Percentiles rank a stretch among this genome's conserved stretches.
Conservation (phyloP, 2,797 vertebrate genomes). For the Delichon dasypus region DNA sequence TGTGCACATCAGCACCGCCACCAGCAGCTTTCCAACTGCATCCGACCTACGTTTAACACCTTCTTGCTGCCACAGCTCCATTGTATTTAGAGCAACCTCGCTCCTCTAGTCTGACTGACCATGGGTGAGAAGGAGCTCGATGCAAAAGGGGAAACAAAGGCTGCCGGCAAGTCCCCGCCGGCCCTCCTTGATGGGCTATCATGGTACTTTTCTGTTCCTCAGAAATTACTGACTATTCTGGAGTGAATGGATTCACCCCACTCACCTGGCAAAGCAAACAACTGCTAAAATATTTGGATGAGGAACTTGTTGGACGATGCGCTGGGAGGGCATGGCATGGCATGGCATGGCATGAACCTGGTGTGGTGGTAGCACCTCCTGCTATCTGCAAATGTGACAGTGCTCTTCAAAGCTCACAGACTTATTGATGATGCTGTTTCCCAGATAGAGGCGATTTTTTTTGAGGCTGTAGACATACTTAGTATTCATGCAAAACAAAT, state of each 20-base stretch:
- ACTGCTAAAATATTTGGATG: background rate
- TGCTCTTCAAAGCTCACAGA: background rate
- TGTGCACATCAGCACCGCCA: background rate
- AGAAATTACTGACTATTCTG: background rate
- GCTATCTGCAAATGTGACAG: background rate
- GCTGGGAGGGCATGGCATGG: background rate
- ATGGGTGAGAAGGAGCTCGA: background rate
- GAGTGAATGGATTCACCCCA: background rate
- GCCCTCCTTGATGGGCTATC: background rate
- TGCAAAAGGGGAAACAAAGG: background rate
- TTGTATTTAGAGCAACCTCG: conserved; percentile 29
- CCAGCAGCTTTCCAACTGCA: conserved; percentile 57
- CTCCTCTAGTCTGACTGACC: background rate
- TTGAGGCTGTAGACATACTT: background rate
- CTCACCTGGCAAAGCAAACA: background rate
- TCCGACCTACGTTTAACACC: conserved; percentile 10
- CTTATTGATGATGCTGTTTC: background rate
- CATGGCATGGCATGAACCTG: too few species aligned
- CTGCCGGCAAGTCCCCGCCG: background rate
- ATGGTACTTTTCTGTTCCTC: background rate
- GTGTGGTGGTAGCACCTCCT: background rate
- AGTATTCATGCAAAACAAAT: conserved; percentile 6
- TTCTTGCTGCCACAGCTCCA: background rate
- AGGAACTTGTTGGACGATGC: background rate
- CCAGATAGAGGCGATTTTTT: background rate